Base-by-base conservation (phyloP, 2,113 vertebrate species). In the Cyprinus carpio region DNA sequence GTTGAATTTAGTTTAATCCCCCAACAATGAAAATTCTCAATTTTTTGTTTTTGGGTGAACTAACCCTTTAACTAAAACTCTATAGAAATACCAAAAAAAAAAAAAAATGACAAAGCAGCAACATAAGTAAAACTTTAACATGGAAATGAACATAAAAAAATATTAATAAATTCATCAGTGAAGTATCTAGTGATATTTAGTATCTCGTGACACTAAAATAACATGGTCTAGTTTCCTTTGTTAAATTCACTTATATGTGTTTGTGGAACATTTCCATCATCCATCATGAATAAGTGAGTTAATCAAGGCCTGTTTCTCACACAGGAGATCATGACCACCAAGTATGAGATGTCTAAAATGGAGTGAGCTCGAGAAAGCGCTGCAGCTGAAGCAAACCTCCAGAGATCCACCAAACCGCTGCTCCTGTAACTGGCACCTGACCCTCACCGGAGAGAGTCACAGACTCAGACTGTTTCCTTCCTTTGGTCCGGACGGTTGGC, bases 291-390 rank as follows among this genome's bases (percentile, higher is more conserved):
- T 18, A 23, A 31, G 75, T 40, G 29, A 87, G 7, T 3, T 23
- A 2, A 6, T 2, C 8, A 23, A 49, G 46, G 8, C 2, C 4
- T 65, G 46, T 23, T 58, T 64, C 62, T 71, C 37, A n/a, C 27
- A 2, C 81, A 97, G 96, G 96, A 97, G 94, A 97, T 97, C 85
- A 95, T 96, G 95, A 96, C 96, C n/a, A 96, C 95, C 78, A 96
- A 95, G 92, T 97, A 95, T 80, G 96, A 97, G 92, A 96, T 97
- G 94, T 96, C 96, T 67, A 96, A 97, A 92, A 95, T 46, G 93
- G 96, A 96, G 89, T 96, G 91, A 95, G 25, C 18, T 79, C 80
- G 60, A 67, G 13, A 43, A 43, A 43, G 40, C 40, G 40, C 40
- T 43, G 40, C 2, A 10, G 40, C 9, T 43, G 64, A 67, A 29